phyloP scores from a whole-genome alignment of 1,140 invertebrate genomes.

The Episyrphus balteatus region DNA sequence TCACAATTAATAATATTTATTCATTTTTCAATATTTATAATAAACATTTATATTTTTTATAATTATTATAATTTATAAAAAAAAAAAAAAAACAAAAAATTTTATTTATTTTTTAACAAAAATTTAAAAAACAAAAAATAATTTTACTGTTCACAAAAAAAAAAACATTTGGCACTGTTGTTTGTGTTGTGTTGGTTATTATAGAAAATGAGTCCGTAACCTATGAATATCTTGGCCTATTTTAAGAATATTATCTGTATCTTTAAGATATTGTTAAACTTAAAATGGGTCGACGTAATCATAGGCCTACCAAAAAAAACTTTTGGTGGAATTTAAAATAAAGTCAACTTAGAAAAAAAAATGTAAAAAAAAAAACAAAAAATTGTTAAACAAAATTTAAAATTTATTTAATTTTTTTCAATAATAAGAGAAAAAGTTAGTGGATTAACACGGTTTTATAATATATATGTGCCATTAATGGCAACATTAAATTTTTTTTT shows the following conservation, averaged over 20 bases:
- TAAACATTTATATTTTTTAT: neutral
- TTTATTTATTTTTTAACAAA: too few species aligned
- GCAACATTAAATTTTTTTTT: too few species aligned
- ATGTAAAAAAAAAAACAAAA: too few species aligned
- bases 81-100: neutral
- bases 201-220: neutral
- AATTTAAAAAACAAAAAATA: too few species aligned
- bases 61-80: neutral
- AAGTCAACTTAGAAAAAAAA: too few species aligned
- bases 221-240: slow-evolving; percentile 2
- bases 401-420: too few species aligned
- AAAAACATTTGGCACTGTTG: neutral
- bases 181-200: neutral
- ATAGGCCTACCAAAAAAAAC: neutral
- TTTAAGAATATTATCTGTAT: neutral
- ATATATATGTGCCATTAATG: too few species aligned
- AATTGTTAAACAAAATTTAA: too few species aligned
- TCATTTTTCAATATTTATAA: neutral
- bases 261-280: neutral
- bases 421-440: too few species aligned
- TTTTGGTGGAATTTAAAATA: too few species aligned
- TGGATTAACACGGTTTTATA: too few species aligned
- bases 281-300: too few species aligned
- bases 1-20: neutral
- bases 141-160: neutral